Base-by-base conservation (phyloP, 2,888 invertebrate species). In the Caenorhabditis sp. region DNA sequence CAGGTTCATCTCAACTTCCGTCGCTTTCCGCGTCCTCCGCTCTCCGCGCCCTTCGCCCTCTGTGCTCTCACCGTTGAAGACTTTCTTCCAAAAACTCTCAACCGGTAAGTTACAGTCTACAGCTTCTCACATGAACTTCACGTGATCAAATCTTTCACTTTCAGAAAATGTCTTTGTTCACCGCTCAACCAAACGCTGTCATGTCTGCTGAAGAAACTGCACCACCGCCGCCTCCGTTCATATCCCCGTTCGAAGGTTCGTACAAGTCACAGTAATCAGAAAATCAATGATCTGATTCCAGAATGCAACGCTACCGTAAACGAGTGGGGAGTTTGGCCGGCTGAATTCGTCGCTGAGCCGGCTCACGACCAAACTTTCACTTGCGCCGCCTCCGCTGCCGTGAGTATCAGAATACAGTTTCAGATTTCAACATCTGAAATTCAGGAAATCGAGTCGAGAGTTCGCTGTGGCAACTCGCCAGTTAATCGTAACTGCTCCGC, bases 321-420 rank as follows among this genome's bases (percentile, higher is more conserved):
- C 84, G 82, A 80, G 84, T 86, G 86, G 86, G 86, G 84, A 80
- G 86, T 86, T 86, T 86, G 86, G 86, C 72, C 82, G 73, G 84
- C 73, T 56, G 66, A 70, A 51, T 58, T 59, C 49, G 49, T 56
- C 70, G 47, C 64, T 26, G 80, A 79, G 31, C 70, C 61, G 44
- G 66, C 61, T 70, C 31, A 64, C 70, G 76, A 76, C 64, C 49
- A 64, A 61, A 56, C 73, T 19, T 24, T 63, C 74, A 82, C 74
- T 61, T 77, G 66, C 51, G 54, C 69, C 63, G 80, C 75, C 79
- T 63, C 49, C 61, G 68, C 61, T 74, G 41, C 74, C 80, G 86
- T 86, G 47, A 79, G 81, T 74, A 19, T 22, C 14, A 8, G 31
- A 16, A 16, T 38, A n/a, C n/a, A 19, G n/a, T 56, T 44, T 24